A percentile compares a stretch with the other conserved stretches of the same genome.
phyloP scores from a whole-genome alignment of 2,113 vertebrate species.

The Bungarus multicinctus region DNA sequence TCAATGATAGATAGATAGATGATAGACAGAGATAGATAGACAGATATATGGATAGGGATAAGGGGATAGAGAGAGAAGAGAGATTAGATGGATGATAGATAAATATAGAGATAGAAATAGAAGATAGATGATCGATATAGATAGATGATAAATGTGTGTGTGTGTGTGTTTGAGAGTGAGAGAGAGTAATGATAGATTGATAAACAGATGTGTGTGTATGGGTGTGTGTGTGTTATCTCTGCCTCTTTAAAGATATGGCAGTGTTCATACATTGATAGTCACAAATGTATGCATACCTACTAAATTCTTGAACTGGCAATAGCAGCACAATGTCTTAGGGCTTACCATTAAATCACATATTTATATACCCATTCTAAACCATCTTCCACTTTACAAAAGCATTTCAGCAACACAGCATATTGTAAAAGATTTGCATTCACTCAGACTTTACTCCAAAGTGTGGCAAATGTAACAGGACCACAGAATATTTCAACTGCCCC shows the following conservation, averaged over 20 bases:
- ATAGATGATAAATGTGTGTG: not conserved
- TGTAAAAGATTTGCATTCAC: not conserved
- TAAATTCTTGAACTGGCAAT: not conserved
- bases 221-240: not conserved
- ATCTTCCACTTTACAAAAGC: not conserved
- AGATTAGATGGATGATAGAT: not conserved
- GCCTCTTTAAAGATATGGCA: not conserved
- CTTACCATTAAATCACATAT: not conserved
- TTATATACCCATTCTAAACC: not conserved
- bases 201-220: not conserved
- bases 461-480: not conserved
- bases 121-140: not conserved
- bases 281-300: not conserved
- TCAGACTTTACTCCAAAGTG: not conserved
- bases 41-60: not conserved
- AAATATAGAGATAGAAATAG: not conserved
- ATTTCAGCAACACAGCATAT: not conserved
- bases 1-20: too few relatives aligned
- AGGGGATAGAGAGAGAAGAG: not conserved
- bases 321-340: not conserved
- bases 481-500: not conserved
- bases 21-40: not conserved
- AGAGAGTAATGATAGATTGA: not conserved
- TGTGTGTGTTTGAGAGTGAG: not conserved
- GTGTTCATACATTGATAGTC: not conserved